phyloP scores from a whole-genome alignment of 2,797 vertebrate species.

The Chaetodon trifasciatus region DNA sequence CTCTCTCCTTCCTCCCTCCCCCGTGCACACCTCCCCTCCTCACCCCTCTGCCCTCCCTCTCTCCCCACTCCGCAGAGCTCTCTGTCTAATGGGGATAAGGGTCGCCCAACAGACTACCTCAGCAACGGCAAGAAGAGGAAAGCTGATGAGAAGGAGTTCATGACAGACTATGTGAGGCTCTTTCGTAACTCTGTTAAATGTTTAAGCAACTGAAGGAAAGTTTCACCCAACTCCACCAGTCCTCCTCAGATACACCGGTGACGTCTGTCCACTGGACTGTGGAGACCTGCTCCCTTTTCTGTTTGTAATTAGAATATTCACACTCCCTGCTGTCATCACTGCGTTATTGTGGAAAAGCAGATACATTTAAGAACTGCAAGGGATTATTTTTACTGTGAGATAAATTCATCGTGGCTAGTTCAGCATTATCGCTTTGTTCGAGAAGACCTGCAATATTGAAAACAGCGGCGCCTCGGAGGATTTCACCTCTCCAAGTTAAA shows the following conservation, averaged over 20 bases:
- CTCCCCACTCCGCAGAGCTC: slow-evolving; percentile 85
- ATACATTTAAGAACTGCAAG: not conserved
- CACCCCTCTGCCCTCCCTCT: not conserved
- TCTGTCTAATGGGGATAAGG: slow-evolving; percentile 91
- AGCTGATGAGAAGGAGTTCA: slow-evolving; percentile 92
- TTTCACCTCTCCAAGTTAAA: slow-evolving; percentile 39
- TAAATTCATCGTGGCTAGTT: slow-evolving; percentile 16
- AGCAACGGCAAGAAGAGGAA: slow-evolving; percentile 94
- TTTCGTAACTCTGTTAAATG: slow-evolving; percentile 32
- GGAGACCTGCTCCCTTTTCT: slow-evolving; percentile 23
- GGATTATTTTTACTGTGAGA: slow-evolving; percentile 17
- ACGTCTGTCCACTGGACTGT: slow-evolving; percentile 10
- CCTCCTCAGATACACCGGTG: slow-evolving; percentile 2
- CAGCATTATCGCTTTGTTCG: not conserved
- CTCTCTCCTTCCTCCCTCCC: slow-evolving; percentile 19
- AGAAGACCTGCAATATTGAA: slow-evolving; percentile 15
- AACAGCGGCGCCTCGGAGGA: slow-evolving; percentile 1
- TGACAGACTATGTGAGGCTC: slow-evolving; percentile 91
- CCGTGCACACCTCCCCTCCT: not conserved
- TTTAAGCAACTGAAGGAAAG: slow-evolving; percentile 50
- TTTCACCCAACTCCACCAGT: slow-evolving; percentile 26
- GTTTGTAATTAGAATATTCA: slow-evolving; percentile 40
- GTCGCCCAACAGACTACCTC: slow-evolving; percentile 91
- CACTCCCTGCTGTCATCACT: slow-evolving; percentile 15
- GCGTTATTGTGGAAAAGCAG: slow-evolving; percentile 7